Conservation (phyloP, 2,888 invertebrate species). For the Ochlodes sylvanus region DNA sequence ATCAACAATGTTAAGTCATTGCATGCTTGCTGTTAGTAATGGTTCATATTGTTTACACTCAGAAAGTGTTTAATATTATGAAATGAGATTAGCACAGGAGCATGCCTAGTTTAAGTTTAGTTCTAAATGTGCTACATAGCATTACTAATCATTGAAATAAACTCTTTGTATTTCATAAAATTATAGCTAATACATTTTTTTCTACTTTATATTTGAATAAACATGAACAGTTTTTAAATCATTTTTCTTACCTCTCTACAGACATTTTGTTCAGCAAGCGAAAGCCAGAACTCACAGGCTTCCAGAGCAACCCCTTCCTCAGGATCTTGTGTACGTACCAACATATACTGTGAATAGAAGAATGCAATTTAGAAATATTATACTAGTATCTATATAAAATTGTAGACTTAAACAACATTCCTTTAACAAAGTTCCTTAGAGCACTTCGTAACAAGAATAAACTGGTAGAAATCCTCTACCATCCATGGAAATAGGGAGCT, state of each 20-base stretch:
- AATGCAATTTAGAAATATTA: slow-evolving; percentile 7
- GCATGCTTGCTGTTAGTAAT: neutral
- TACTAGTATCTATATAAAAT: too few species aligned
- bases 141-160: too few species aligned
- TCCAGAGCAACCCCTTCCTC: slow-evolving; percentile 98
- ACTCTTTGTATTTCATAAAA: too few species aligned
- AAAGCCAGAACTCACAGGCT: slow-evolving; percentile 99
- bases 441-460: too few species aligned
- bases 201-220: too few species aligned
- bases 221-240: too few species aligned
- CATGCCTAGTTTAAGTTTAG: too few species aligned
- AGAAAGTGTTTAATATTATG: neutral
- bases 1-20: slow-evolving; percentile 9
- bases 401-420: too few species aligned
- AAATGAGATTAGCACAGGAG: neutral
- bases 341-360: slow-evolving; percentile 90
- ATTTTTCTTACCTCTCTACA: slow-evolving; percentile 89
- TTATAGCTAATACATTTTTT: neutral
- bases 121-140: too few species aligned
- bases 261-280: slow-evolving; percentile 96
- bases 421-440: too few species aligned
- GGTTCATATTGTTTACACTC: slow-evolving; percentile 9
- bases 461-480: too few species aligned
- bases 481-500: too few species aligned
- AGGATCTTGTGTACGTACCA: slow-evolving; percentile 96